phyloP scores from a whole-genome alignment of 2,113 vertebrate genomes.

The Gymnogyps californianus region DNA sequence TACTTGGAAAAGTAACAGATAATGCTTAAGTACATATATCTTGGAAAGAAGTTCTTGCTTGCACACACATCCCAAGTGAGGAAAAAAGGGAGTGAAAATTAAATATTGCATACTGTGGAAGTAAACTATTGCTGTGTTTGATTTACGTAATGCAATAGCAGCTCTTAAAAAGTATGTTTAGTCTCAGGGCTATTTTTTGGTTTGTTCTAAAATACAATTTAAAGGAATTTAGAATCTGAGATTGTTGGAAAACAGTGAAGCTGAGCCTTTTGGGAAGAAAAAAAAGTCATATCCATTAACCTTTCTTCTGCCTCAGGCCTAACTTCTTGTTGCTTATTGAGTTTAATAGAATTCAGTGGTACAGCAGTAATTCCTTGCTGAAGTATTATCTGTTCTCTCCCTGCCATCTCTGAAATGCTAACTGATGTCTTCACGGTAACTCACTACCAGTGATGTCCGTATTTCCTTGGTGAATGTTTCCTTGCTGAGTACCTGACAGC shows the following conservation, averaged over 20 bases:
- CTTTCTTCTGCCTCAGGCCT: neutral
- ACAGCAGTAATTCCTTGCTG: neutral
- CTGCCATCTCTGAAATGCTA: neutral
- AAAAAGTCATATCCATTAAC: neutral
- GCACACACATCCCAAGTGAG: neutral
- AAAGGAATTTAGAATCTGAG: constrained; percentile 11
- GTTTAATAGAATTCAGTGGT: neutral
- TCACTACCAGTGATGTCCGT: neutral
- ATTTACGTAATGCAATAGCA: neutral
- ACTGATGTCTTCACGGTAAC: neutral
- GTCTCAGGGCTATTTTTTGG: constrained; percentile 37
- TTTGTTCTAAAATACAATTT: constrained; percentile 9
- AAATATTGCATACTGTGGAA: neutral
- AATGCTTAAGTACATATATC: neutral
- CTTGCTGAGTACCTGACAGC: neutral
- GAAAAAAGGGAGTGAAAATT: neutral
- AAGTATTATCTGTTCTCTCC: neutral
- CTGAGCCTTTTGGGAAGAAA: neutral
- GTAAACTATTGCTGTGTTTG: neutral
- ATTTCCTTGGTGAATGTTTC: neutral
- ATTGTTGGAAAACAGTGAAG: neutral
- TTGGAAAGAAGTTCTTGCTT: neutral
- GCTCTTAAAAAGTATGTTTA: constrained; percentile 4
- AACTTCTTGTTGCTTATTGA: neutral
- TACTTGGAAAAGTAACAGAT: neutral